These are phyloP conservation scores for Varanus komodoensis DNA, from an alignment of 2,113 vertebrate genomes.

Conservation along the genomic window DNA sequence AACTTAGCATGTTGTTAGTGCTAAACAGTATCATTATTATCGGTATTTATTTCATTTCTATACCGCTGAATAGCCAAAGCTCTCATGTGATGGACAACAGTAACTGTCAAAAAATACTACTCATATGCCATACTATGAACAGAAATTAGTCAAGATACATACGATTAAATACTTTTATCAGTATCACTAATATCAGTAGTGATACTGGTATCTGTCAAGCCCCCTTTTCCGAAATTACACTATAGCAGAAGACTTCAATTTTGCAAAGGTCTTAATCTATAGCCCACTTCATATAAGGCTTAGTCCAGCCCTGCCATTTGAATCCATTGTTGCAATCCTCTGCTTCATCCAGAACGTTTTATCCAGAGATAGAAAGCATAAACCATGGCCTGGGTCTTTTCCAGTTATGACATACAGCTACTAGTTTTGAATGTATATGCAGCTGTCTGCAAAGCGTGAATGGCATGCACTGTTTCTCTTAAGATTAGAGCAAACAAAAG, in stretches of 20 bases:
- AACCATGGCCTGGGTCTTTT: not conserved
- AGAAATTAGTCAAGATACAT: not conserved
- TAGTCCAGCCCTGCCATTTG: not conserved
- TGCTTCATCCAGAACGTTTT: constrained; percentile 37
- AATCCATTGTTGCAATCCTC: not conserved
- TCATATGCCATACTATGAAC: not conserved
- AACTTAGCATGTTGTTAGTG: not conserved
- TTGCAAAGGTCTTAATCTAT: not conserved
- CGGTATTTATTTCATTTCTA: no score
- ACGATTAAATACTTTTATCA: not conserved
- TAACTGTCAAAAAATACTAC: not conserved
- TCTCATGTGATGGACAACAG: not conserved
- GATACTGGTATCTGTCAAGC: not conserved
- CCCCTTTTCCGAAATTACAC: not conserved
- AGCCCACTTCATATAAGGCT: not conserved
- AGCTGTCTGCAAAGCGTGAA: constrained; percentile 41
- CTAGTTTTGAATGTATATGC: constrained; percentile 7
- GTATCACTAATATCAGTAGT: not conserved
- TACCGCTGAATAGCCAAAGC: no score
- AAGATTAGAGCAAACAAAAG: constrained; percentile 51
- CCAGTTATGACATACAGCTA: constrained; percentile 11
- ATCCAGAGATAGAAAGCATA: not conserved
- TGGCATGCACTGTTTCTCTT: constrained; percentile 28
- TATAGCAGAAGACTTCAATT: not conserved
- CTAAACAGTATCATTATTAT: not conserved